Percentiles rank a stretch among this genome's conserved stretches.
These are phyloP conservation scores for Halcyon smyrnensis DNA, from an alignment of 2,797 vertebrate genomes.

Conservation along the genomic window DNA sequence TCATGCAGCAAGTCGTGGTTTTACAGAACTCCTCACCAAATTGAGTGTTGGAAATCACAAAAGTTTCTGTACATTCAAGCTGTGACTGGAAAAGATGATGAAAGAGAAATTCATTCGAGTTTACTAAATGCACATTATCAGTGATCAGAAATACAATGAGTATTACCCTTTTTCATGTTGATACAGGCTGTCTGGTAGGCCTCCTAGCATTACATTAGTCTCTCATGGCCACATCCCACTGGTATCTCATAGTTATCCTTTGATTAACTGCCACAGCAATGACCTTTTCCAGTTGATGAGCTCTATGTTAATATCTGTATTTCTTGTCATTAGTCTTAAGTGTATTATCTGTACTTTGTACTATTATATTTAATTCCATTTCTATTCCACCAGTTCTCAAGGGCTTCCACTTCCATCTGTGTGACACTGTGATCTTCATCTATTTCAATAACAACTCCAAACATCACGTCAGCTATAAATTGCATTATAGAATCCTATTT, in stretches of 20 bases:
- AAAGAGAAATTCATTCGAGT: neutral
- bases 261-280: neutral
- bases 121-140: neutral
- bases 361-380: neutral
- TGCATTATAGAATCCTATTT: neutral
- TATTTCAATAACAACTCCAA: neutral
- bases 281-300: neutral
- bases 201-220: neutral
- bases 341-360: neutral
- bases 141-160: neutral
- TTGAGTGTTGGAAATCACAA: neutral
- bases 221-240: neutral
- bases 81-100: neutral
- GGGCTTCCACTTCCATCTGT: neutral
- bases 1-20: neutral
- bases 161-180: neutral
- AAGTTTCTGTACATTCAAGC: neutral
- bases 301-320: neutral
- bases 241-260: neutral
- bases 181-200: neutral
- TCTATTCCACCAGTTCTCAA: neutral
- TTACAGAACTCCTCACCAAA: neutral
- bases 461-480: neutral
- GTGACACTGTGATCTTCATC: neutral
- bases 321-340: neutral